phyloP scores from a whole-genome alignment of 1,140 invertebrate genomes.

The Idris sp. region DNA sequence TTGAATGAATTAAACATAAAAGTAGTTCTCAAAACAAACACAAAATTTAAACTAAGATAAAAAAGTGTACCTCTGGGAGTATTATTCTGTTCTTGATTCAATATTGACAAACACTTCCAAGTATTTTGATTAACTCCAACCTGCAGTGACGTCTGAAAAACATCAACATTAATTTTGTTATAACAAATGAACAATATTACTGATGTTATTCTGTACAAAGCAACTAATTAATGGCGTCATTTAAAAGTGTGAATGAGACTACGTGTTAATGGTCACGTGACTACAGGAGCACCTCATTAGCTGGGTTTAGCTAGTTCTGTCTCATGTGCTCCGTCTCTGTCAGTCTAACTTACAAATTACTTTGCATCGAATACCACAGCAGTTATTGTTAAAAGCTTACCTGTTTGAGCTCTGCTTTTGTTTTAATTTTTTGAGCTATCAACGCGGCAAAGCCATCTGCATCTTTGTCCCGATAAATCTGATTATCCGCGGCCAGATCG shows the following conservation, averaged over 20 bases:
- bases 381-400: constrained; percentile 62
- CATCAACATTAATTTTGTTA: not conserved
- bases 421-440: constrained; percentile 84
- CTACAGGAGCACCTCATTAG: too few species aligned
- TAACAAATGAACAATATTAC: too few species aligned
- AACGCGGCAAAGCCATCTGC: constrained; percentile 82
- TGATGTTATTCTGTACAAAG: too few species aligned
- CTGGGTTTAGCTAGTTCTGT: too few species aligned
- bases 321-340: too few species aligned
- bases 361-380: too few species aligned
- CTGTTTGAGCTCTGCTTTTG: constrained; percentile 89
- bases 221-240: too few species aligned
- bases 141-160: constrained; percentile 42
- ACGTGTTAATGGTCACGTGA: too few species aligned
- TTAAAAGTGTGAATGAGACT: too few species aligned
- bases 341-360: too few species aligned
- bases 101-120: constrained; percentile 59
- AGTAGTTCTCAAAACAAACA: not conserved
- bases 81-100: constrained; percentile 60
- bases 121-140: constrained; percentile 69
- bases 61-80: constrained; percentile 73
- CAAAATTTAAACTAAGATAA: constrained; percentile 5
- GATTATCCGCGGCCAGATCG: constrained; percentile 71
- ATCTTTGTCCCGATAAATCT: constrained; percentile 74
- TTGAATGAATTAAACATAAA: not conserved